These are phyloP conservation scores for Patella ulyssiponensis DNA, from an alignment of 2,888 invertebrate species.

Conservation along the genomic window DNA sequence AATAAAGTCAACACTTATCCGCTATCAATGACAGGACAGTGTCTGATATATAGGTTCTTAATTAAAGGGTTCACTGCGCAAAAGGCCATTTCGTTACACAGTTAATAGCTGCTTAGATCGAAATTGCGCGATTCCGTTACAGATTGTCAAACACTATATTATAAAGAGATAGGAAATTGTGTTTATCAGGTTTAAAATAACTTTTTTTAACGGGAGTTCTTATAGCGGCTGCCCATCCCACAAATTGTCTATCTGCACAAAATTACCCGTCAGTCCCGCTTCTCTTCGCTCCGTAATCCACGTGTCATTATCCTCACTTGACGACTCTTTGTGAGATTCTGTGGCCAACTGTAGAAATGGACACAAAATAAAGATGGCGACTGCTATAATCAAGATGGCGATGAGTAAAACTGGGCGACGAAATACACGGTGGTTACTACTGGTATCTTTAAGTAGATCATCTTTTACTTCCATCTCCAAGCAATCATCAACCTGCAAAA, in stretches of 20 bases:
- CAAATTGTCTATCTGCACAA: slow-evolving; percentile 2
- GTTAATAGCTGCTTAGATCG: too few species aligned
- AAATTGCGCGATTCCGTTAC: too few species aligned
- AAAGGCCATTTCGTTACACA: too few species aligned
- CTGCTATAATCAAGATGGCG: background rate
- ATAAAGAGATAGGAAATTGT: too few species aligned
- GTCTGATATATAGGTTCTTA: too few species aligned
- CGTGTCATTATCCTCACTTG: slow-evolving; percentile 6
- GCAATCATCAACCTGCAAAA: slow-evolving; percentile 1
- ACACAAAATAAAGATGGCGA: slow-evolving; percentile 3
- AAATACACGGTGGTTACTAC: background rate
- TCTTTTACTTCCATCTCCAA: background rate
- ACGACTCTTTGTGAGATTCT: background rate
- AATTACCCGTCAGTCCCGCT: background rate
- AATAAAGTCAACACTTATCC: too few species aligned
- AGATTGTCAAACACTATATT: too few species aligned
- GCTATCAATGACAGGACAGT: too few species aligned
- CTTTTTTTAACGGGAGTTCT: too few species aligned
- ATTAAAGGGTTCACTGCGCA: too few species aligned
- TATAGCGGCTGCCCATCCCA: background rate
- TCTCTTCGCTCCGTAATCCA: background rate
- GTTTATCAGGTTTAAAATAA: too few species aligned
- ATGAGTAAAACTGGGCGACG: slow-evolving; percentile 4
- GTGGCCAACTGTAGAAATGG: background rate
- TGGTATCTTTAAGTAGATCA: background rate